These are phyloP conservation scores for Siniperca obscura DNA, from an alignment of 2,797 vertebrate species.

Conservation along the genomic window DNA sequence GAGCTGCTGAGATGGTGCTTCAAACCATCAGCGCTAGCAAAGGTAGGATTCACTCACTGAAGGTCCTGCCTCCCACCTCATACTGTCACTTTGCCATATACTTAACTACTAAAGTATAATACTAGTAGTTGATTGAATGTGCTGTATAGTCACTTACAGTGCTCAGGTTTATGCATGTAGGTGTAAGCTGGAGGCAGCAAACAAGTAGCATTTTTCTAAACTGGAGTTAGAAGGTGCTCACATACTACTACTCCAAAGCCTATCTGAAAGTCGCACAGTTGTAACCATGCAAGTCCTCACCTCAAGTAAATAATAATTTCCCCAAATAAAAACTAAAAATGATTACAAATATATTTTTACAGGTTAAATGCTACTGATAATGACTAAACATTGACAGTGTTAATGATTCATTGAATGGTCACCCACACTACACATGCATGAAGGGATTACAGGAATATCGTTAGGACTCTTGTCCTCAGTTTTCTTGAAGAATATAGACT, in stretches of 20 bases:
- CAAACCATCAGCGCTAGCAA: constrained; percentile 97
- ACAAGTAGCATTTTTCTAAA: too few species aligned
- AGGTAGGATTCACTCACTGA: constrained; percentile 81
- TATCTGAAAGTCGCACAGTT: too few species aligned
- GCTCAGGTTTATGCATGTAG: not conserved
- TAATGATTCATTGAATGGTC: not conserved
- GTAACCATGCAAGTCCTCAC: too few species aligned
- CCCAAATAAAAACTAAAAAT: too few species aligned
- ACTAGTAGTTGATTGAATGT: not conserved
- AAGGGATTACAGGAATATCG: not conserved
- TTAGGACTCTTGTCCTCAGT: not conserved
- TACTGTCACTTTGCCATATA: not conserved
- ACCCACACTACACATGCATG: not conserved
- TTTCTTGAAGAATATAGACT: not conserved
- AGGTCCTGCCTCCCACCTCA: not conserved
- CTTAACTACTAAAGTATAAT: not conserved
- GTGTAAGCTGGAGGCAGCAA: not conserved
- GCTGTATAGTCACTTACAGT: not conserved
- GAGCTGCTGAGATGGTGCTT: constrained; percentile 96
- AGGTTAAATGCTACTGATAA: not conserved
- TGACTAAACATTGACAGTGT: not conserved
- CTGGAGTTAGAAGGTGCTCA: too few species aligned
- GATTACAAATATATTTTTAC: not conserved
- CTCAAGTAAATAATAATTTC: too few species aligned
- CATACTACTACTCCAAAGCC: too few species aligned